Percentiles rank a stretch among this genome's conserved stretches.
Conservation (phyloP, 2,797 vertebrate genomes). For the Syngnathus rostellatus region DNA sequence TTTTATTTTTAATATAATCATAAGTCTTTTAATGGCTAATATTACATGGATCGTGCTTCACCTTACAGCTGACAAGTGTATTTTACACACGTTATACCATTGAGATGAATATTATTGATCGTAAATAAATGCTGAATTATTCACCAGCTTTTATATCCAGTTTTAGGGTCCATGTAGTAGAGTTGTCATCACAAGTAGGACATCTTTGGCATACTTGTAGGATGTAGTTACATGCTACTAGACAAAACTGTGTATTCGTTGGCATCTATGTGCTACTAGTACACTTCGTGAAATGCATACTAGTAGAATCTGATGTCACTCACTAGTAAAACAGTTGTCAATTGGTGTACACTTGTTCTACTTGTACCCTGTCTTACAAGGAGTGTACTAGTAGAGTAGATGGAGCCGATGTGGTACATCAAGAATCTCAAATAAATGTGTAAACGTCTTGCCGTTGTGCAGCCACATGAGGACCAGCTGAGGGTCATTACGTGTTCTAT, state of each 20-base stretch:
- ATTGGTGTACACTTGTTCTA: neutral
- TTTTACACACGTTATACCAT: too few relatives aligned
- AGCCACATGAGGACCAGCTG: slow-evolving; percentile 82
- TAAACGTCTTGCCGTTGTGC: slow-evolving; percentile 37
- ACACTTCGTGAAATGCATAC: too few relatives aligned
- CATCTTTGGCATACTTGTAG: neutral
- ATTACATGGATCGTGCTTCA: too few relatives aligned
- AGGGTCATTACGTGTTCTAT: slow-evolving; percentile 59
- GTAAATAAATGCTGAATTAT: too few relatives aligned
- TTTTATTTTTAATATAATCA: too few relatives aligned
- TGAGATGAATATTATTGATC: too few relatives aligned
- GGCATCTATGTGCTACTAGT: too few relatives aligned
- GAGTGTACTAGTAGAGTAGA: neutral
- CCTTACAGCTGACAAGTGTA: too few relatives aligned
- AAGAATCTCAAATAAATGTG: neutral
- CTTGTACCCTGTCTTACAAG: neutral
- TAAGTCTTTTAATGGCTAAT: too few relatives aligned
- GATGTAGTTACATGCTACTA: neutral
- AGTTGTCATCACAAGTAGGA: neutral
- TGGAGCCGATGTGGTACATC: neutral
- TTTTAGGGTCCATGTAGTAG: too few relatives aligned
- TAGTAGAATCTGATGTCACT: neutral
- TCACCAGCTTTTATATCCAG: too few relatives aligned
- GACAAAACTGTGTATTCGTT: neutral
- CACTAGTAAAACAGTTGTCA: neutral